Evolutionary conservation across 2,113 vertebrate species (phyloP).

Genomic region (Cebus imitator): DNA sequence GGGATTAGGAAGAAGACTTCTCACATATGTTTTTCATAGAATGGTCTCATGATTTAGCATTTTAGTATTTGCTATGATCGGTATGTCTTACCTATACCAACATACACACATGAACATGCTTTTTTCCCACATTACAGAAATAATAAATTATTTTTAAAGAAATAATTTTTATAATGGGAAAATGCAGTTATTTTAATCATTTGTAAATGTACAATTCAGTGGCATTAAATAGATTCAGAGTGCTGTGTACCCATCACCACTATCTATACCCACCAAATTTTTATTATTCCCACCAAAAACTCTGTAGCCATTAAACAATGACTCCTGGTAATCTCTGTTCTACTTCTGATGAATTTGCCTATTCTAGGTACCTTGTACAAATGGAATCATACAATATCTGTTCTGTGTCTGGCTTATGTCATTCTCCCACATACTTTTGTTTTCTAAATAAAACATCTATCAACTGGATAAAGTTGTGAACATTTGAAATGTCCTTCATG

Average conservation of each 20-base stretch:
- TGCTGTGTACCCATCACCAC: neutral
- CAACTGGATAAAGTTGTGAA: conserved; percentile 20
- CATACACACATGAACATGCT: neutral
- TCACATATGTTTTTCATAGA: neutral
- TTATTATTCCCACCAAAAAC: neutral
- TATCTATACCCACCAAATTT: neutral
- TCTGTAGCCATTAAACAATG: neutral
- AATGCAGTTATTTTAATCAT: neutral
- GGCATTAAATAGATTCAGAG: neutral
- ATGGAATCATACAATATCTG: neutral
- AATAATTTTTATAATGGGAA: neutral
- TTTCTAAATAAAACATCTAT: neutral
- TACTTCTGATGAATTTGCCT: neutral
- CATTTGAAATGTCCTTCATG: neutral
- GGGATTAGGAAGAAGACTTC: neutral
- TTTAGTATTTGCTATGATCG: neutral
- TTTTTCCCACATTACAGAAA: neutral
- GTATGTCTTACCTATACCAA: neutral
- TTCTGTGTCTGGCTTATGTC: neutral
- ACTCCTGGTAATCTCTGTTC: neutral
- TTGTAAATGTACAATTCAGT: neutral
- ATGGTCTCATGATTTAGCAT: too few species aligned
- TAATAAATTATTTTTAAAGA: neutral
- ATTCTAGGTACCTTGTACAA: neutral
- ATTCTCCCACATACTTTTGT: neutral